Percentiles rank a stretch among this genome's conserved stretches.
Evolutionary conservation across 2,888 invertebrate genomes (phyloP).

Genomic region (Automeris io): DNA sequence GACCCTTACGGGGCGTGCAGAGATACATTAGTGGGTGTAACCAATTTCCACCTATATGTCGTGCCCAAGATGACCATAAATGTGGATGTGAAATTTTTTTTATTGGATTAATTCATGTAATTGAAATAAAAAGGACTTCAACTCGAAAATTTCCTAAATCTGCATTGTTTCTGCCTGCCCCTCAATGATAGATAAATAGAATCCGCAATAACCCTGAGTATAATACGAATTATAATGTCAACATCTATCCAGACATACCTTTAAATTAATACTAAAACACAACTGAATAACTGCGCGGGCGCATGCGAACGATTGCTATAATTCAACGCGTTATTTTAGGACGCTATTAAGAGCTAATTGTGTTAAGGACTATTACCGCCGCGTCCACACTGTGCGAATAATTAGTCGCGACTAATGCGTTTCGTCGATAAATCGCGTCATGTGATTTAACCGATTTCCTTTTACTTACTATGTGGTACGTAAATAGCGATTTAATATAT

Average conservation of each 20-base stretch:
- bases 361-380: constrained; percentile 46
- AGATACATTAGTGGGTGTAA: no score
- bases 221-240: constrained; percentile 1
- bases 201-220: background rate
- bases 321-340: constrained; percentile 62
- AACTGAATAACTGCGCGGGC: constrained; percentile 30
- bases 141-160: no score
- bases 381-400: constrained; percentile 18
- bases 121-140: no score
- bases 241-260: background rate
- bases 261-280: constrained; percentile 18
- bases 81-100: no score
- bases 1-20: no score
- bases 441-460: background rate
- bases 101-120: no score
- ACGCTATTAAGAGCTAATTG: constrained; percentile 55
- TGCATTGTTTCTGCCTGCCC: background rate
- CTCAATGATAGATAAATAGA: background rate
- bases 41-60: no score
- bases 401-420: constrained; percentile 10
- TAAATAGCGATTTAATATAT: no score
- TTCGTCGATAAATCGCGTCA: constrained; percentile 8
- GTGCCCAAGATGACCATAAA: no score
- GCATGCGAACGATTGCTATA: constrained; percentile 39
- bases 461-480: no score